Evolutionary conservation across 1,140 invertebrate species (phyloP).

Genomic region (Panulirus ornatus): DNA sequence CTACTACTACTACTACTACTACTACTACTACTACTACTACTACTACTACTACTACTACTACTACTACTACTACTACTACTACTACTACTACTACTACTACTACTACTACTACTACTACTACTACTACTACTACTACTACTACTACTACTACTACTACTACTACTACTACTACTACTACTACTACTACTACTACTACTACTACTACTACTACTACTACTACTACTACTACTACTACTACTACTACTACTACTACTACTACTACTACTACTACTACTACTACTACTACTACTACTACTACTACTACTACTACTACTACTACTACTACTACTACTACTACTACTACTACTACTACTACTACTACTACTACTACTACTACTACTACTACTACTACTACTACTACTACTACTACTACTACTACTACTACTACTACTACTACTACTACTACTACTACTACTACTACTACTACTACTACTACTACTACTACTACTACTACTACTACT

Average conservation of each 20-base stretch:
- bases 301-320: slow-evolving; percentile 9
- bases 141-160: slow-evolving; percentile 4
- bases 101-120: slow-evolving; percentile 4
- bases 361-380: slow-evolving; percentile 9
- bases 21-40: background rate
- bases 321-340: background rate
- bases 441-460: slow-evolving; percentile 9
- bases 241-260: slow-evolving; percentile 9
- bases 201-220: slow-evolving; percentile 9
- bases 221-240: slow-evolving; percentile 10
- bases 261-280: slow-evolving; percentile 9
- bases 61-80: background rate
- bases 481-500: slow-evolving; percentile 9
- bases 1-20: slow-evolving; percentile 4
- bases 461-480: slow-evolving; percentile 10
- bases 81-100: slow-evolving; percentile 1
- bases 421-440: slow-evolving; percentile 9
- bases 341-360: background rate
- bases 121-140: background rate
- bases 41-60: slow-evolving; percentile 1
- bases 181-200: slow-evolving; percentile 9
- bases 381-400: slow-evolving; percentile 9
- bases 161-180: slow-evolving; percentile 1
- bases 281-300: slow-evolving; percentile 10
- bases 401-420: slow-evolving; percentile 10